Base-by-base conservation (phyloP, 2,888 invertebrate species). In the Caenorhabditis sp. region DNA sequence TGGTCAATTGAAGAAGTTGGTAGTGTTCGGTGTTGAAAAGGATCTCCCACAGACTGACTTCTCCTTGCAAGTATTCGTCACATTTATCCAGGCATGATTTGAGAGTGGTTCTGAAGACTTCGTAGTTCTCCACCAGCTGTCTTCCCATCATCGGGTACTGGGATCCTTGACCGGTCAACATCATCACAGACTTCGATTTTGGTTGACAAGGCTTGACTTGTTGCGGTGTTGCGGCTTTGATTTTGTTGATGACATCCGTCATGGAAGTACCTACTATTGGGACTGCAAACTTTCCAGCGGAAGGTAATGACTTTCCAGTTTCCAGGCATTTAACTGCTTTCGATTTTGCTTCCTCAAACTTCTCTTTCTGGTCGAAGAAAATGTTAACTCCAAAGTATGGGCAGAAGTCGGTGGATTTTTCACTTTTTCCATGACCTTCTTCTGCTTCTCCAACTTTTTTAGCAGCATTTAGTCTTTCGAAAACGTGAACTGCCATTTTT, bases 161-260 rank as follows among this genome's bases (percentile, higher is more conserved):
- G 0, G 85, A 81, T n/a, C 90, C 90, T 82, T 90, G 90, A 8
- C 90, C 90, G 7, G 86, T 74, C 41, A 89, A 82, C 80, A 89
- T 82, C 72, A 89, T 63, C 0, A 84, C 88, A 7, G 81, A 54
- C 69, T 87, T 88, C 5, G 72, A 64, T 4, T 63, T 61, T 10
- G 35, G 10, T 31, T 61, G 58, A 6, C 58, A 69, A 0, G 41
- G 22, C 12, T 73, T 77, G 4, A 51, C 56, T 64, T 82, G 70
- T 41, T 49, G 41, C 0, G 41, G 28, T 19, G 75, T 69, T 1
- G 64, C 56, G 1, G 41, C 35, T 68, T 69, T 41, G 7, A 84
- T 72, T 64, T 81, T 80, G 6, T 12, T 24, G 35, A 73, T 63
- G 14, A 77, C 47, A 26, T 87, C 85, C 2, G 61, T 6, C 16